A percentile compares a stretch with the other conserved stretches of the same genome.
phyloP scores from a whole-genome alignment of 2,113 vertebrate genomes.

The Oostethus manadensis region DNA sequence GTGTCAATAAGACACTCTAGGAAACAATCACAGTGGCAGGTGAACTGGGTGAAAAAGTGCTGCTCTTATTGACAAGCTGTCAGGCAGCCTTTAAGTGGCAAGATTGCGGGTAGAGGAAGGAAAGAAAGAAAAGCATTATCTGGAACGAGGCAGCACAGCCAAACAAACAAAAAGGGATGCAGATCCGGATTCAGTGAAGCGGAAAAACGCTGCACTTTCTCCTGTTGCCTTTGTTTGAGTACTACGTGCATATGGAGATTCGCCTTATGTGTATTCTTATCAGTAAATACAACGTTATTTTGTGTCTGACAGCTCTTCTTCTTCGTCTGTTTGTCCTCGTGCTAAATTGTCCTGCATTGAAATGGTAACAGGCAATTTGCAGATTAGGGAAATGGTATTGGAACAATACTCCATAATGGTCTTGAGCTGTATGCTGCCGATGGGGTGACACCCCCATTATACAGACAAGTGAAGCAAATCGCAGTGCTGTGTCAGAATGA shows the following conservation, averaged over 20 bases:
- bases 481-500: slow-evolving; percentile 45
- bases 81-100: slow-evolving; percentile 13
- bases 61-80: slow-evolving; percentile 20
- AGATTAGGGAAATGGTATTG: slow-evolving; percentile 42
- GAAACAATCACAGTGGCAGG: slow-evolving; percentile 18
- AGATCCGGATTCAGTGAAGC: slow-evolving; percentile 22
- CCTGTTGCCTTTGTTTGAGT: background rate
- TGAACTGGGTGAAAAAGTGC: slow-evolving; percentile 16
- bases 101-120: background rate
- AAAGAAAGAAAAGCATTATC: slow-evolving; percentile 19
- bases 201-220: background rate
- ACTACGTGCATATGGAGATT: background rate
- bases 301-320: background rate
- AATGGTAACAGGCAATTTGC: slow-evolving; percentile 32
- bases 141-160: slow-evolving; percentile 18
- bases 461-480: slow-evolving; percentile 60
- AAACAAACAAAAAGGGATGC: slow-evolving; percentile 34
- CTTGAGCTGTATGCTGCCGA: slow-evolving; percentile 22
- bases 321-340: slow-evolving; percentile 1
- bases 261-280: background rate
- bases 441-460: slow-evolving; percentile 55
- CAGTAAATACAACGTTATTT: background rate
- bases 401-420: slow-evolving; percentile 45
- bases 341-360: slow-evolving; percentile 18
- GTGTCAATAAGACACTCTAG: background rate